A percentile compares a stretch with the other conserved stretches of the same genome.
phyloP scores from a whole-genome alignment of 2,797 vertebrate species.

The Brachyrhaphis roseni region DNA sequence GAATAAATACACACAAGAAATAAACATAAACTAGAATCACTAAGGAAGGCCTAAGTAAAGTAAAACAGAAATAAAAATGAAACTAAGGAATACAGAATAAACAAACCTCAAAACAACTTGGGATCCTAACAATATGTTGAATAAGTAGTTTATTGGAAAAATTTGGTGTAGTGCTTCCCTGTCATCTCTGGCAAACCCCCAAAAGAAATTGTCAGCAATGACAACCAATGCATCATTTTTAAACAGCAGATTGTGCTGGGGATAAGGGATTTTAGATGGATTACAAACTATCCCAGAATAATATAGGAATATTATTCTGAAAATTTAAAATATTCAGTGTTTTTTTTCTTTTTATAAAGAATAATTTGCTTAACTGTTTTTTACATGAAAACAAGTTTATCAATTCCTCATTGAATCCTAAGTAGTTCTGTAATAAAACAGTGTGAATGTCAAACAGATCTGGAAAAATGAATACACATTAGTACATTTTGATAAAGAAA shows the following conservation, averaged over 20 bases:
- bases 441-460: neutral
- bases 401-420: neutral
- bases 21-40: too few relatives aligned
- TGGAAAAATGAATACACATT: neutral
- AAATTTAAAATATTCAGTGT: neutral
- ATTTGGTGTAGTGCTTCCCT: slow-evolving; percentile 1
- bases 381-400: neutral
- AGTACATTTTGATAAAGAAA: neutral
- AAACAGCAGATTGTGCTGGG: slow-evolving; percentile 12
- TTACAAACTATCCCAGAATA: neutral
- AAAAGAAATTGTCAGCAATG: slow-evolving; percentile 24
- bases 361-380: too few relatives aligned
- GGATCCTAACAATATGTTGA: neutral
- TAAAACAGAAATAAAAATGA: too few relatives aligned
- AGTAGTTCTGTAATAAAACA: neutral
- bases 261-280: slow-evolving; percentile 15
- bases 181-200: slow-evolving; percentile 13
- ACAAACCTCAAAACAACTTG: too few relatives aligned
- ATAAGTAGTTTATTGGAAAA: slow-evolving; percentile 9
- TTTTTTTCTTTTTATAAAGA: neutral
- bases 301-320: too few relatives aligned
- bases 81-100: too few relatives aligned
- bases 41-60: too few relatives aligned
- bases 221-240: slow-evolving; percentile 18
- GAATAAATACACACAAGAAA: too few relatives aligned